A percentile compares a stretch with the other conserved stretches of the same genome.
Evolutionary conservation across 2,113 vertebrate genomes (phyloP).

Genomic region (Saccopteryx leptura): DNA sequence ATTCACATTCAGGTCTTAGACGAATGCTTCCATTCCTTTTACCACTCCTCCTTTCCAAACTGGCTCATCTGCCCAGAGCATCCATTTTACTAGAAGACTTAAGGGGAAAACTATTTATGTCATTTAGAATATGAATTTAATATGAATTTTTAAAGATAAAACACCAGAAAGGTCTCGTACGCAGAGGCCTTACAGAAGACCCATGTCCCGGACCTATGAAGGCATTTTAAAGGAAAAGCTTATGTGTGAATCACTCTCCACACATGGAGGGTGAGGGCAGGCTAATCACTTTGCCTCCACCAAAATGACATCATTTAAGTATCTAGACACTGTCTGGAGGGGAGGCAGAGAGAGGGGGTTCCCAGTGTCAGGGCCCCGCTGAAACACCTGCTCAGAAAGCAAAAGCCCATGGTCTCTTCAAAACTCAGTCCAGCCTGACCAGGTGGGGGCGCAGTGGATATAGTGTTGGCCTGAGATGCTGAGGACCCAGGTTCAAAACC

Average conservation of each 20-base stretch:
- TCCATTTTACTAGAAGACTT: background rate
- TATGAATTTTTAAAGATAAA: conserved; percentile 12
- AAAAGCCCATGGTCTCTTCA: background rate
- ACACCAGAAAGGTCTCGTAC: background rate
- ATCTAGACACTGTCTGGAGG: background rate
- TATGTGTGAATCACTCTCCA: background rate
- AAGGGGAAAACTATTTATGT: background rate
- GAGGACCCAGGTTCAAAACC: no score
- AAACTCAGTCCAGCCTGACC: background rate
- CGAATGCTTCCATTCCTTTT: background rate
- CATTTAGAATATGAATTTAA: background rate
- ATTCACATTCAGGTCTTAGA: background rate
- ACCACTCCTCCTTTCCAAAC: background rate
- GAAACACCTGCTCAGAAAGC: rapidly evolving
- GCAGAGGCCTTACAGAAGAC: background rate
- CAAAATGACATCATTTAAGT: background rate
- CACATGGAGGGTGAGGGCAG: no score
- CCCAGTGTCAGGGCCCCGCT: background rate
- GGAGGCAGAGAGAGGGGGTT: background rate
- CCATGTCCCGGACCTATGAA: background rate
- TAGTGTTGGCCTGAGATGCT: no score
- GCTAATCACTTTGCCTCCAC: background rate
- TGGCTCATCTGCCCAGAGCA: background rate
- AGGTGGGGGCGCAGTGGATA: no score
- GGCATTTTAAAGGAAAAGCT: background rate